A percentile compares a stretch with the other conserved stretches of the same genome.
phyloP scores from a whole-genome alignment of 2,797 vertebrate genomes.

The Myotis daubentonii region DNA sequence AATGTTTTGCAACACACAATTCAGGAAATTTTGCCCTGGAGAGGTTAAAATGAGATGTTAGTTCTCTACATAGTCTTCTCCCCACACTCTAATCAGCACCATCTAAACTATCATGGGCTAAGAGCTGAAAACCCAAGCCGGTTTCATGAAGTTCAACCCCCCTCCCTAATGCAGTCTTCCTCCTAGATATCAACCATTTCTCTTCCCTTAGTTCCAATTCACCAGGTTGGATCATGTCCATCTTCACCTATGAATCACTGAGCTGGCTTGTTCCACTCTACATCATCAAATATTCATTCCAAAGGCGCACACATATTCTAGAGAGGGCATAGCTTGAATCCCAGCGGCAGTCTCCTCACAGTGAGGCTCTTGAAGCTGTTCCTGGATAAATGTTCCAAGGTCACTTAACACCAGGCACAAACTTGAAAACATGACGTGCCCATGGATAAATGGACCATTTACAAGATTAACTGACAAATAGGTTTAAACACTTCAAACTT shows the following conservation, averaged over 20 bases:
- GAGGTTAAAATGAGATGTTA: neutral
- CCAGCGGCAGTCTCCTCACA: neutral
- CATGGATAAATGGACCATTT: neutral
- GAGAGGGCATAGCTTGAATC: neutral
- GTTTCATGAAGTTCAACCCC: neutral
- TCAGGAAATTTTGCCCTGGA: neutral
- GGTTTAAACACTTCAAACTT: neutral
- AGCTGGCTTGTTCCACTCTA: neutral
- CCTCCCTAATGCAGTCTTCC: neutral
- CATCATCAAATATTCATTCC: neutral
- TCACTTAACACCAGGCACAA: neutral
- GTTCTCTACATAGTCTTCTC: neutral
- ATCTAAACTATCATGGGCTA: neutral
- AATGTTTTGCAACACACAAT: neutral
- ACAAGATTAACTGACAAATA: neutral
- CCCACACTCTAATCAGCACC: neutral
- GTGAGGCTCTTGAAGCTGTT: neutral
- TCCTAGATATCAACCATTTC: neutral
- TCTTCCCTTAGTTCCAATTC: neutral
- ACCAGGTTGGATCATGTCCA: neutral
- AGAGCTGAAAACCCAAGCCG: neutral
- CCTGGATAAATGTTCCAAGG: neutral
- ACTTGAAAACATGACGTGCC: neutral
- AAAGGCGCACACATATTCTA: neutral
- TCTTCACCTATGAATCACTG: neutral